Base-by-base conservation (phyloP, 2,888 invertebrate genomes). In the Nomada ruficornis region DNA sequence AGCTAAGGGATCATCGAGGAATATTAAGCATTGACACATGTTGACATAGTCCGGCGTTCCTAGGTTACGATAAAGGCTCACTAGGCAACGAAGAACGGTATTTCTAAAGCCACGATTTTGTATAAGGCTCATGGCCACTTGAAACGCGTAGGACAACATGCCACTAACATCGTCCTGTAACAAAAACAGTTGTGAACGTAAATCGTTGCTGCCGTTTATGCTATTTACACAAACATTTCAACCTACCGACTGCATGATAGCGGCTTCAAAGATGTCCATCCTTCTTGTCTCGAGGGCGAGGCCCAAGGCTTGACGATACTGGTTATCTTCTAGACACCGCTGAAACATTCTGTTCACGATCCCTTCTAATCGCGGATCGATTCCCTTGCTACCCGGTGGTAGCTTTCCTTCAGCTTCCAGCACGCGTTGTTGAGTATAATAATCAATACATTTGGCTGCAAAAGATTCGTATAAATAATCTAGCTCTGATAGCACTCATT, bases 291-390 rank as follows among this genome's bases (percentile, higher is more conserved):
- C 99, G 69, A 99, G 94, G 3, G 99, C 98, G 90, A 99, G 95
- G 1, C 99, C 99, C 59, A 99, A 95, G 7, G 99, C 99, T 94
- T 99, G 99, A 62, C 98, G 96, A 93, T 97, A 98, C 91, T 99
- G 99, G 50, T 97, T 97, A 93, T 99, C 98, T 84, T 98, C 98
- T 87, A 99, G 95, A 91, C 99, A 99, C 82, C 98, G 95, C 91
- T 98, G 97, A 94, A 99, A 99, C 98, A 99, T 99, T 69, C 98
- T 96, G 93, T 99, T 98, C 0, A 99, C 99, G 88, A 99, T 98
- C 2, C 96, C 97, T 94, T 99, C 98, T 81, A 99, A 94, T 9
- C 98, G 96, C 10, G 96, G 95, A 93, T 98, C 98, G 65, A 98
- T 97, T 0, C 95, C 94, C 89, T 97, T 97, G 0, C 95, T 95